Percentiles rank a stretch among this genome's conserved stretches.
Conservation (phyloP, 53 echinoderm and acorn worm species). For the Pentamera pediparva region DNA sequence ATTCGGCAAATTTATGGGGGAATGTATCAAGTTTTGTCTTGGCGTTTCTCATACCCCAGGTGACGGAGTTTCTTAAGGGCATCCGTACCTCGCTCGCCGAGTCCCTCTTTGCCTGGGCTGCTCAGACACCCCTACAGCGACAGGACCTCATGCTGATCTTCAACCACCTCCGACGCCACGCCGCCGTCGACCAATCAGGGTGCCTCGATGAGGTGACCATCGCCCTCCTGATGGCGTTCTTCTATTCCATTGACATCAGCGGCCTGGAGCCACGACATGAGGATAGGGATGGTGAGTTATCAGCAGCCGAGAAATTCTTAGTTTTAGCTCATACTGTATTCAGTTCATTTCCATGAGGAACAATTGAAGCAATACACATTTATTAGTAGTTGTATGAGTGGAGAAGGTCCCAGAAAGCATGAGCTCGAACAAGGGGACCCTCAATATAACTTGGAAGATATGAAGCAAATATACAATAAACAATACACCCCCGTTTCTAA, state of each 20-base stretch:
- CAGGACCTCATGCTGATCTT: constrained; percentile 59
- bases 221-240: constrained; percentile 69
- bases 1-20: background rate
- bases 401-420: too few species aligned
- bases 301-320: too few species aligned
- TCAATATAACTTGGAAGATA: too few species aligned
- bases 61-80: constrained; percentile 68
- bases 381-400: too few species aligned
- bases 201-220: constrained; percentile 57
- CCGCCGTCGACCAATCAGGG: constrained; percentile 48
- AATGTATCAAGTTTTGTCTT: background rate
- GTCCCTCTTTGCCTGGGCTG: constrained; percentile 79
- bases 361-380: too few species aligned
- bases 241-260: constrained; percentile 68
- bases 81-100: constrained; percentile 74
- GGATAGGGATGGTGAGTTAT: constrained; percentile 66
- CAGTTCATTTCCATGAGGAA: too few species aligned
- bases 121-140: constrained; percentile 61
- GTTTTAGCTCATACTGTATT: too few species aligned
- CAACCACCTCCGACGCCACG: constrained; percentile 48
- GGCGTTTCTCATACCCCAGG: constrained; percentile 18
- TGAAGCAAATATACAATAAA: too few species aligned
- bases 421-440: too few species aligned
- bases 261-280: constrained; percentile 46
- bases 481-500: too few species aligned